Base-by-base conservation (phyloP, 2,888 invertebrate species). In the Coecobrya sp. region DNA sequence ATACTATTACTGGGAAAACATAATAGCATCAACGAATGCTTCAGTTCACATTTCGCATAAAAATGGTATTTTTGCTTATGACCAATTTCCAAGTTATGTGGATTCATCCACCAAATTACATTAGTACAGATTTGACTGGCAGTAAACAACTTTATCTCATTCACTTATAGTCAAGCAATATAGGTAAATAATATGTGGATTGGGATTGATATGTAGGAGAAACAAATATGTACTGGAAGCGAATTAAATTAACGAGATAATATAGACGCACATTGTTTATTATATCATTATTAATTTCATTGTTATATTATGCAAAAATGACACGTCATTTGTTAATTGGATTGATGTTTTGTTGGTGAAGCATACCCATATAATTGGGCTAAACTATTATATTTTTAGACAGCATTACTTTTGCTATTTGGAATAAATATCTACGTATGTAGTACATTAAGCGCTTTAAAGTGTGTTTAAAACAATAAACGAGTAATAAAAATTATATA, bases 341-440 rank as follows among this genome's bases (percentile, higher is more conserved):
- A 87, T 87, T 65, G 45, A 11, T 62, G 22, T 87, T 70, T 87
- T 87, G 87, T 87, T 79, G 45, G 87, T n/a, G 87, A 65, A 76
- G 87, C 87, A 13, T 19, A 13, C 22, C 1, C n/a, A n/a, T n/a
- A n/a, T n/a, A n/a, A n/a, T n/a, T n/a, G n/a, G n/a, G n/a, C n/a
- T n/a, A n/a, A n/a, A n/a, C n/a, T n/a, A n/a, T n/a, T n/a, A n/a
- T n/a, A n/a, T n/a, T n/a, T n/a, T n/a, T n/a, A n/a, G n/a, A n/a
- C n/a, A n/a, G n/a, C n/a, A n/a, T n/a, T n/a, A n/a, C n/a, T n/a
- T n/a, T n/a, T n/a, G n/a, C n/a, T n/a, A n/a, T n/a, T n/a, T n/a
- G n/a, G n/a, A n/a, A n/a, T n/a, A n/a, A n/a, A n/a, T n/a, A n/a
- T n/a, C n/a, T n/a, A n/a, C n/a, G n/a, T n/a, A n/a, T n/a, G n/a